Conservation (phyloP, 2,888 invertebrate genomes). For the Slavum lentiscoides region DNA sequence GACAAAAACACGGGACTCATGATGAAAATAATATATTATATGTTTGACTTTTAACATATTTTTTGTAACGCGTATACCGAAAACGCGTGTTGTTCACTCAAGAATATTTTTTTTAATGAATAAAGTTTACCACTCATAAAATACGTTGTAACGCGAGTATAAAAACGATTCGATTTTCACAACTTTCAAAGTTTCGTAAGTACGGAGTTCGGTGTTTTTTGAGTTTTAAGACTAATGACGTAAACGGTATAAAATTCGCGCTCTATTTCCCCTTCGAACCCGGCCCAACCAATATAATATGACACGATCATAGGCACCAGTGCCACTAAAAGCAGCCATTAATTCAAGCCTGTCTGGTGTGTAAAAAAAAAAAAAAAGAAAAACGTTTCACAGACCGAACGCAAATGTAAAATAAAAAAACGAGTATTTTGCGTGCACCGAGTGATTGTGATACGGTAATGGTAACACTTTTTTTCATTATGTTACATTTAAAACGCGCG, state of each 20-base stretch:
- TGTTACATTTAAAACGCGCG: not conserved
- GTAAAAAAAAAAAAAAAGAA: not conserved
- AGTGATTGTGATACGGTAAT: not conserved
- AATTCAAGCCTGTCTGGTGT: slow-evolving; percentile 23
- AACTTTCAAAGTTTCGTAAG: not conserved
- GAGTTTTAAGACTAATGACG: slow-evolving; percentile 32
- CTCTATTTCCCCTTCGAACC: slow-evolving; percentile 6
- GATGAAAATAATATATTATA: too few relatives aligned
- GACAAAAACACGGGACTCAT: too few relatives aligned
- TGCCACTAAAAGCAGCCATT: slow-evolving; percentile 40
- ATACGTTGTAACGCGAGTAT: not conserved
- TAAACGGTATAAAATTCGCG: slow-evolving; percentile 2
- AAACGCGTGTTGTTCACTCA: too few relatives aligned
- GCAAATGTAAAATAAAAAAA: slow-evolving; percentile 30
- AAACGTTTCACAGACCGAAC: not conserved
- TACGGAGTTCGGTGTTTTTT: slow-evolving; percentile 1
- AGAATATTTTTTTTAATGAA: too few relatives aligned
- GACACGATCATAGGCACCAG: slow-evolving; percentile 1
- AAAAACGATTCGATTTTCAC: slow-evolving; percentile 11
- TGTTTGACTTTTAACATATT: too few relatives aligned
- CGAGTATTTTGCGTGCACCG: slow-evolving; percentile 8
- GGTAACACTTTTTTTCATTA: slow-evolving; percentile 4
- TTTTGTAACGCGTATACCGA: too few relatives aligned
- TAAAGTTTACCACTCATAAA: too few relatives aligned
- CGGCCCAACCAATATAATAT: slow-evolving; percentile 3